These are phyloP conservation scores for Tetrao urogallus DNA, from an alignment of 2,113 vertebrate species.

Conservation along the genomic window DNA sequence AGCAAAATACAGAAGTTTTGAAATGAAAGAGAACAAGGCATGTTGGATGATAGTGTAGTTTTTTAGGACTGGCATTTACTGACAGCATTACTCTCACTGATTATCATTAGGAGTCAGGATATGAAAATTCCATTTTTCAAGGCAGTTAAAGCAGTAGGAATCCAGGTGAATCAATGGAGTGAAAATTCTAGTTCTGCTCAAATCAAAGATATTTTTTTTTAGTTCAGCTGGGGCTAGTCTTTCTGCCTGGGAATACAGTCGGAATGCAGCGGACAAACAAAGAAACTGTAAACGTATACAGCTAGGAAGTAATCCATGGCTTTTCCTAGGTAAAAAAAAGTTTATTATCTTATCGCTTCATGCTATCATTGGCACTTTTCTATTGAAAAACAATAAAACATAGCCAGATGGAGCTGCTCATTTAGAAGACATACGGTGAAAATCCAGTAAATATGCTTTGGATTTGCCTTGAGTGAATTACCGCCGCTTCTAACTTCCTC, in stretches of 20 bases:
- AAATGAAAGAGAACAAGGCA: background rate
- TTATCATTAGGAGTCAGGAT: background rate
- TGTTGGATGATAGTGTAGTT: background rate
- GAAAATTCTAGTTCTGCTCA: background rate
- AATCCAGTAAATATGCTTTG: background rate
- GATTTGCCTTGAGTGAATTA: conserved; percentile 16
- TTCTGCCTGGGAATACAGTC: background rate
- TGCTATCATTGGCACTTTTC: background rate
- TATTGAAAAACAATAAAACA: background rate
- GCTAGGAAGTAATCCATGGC: background rate
- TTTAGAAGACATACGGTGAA: background rate
- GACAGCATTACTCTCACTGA: background rate
- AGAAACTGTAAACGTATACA: background rate
- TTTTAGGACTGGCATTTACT: background rate
- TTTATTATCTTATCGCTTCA: background rate
- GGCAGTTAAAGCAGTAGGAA: background rate
- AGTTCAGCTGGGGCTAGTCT: background rate
- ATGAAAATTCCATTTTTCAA: background rate
- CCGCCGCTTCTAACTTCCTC: background rate
- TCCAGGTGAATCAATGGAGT: background rate
- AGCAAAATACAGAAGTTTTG: background rate
- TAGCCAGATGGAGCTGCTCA: background rate
- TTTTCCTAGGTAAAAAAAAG: background rate
- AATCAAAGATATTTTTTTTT: background rate
- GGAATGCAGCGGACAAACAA: background rate